phyloP scores from a whole-genome alignment of 53 echinoderm and acorn worm genomes.

The Stichopus horrens region DNA sequence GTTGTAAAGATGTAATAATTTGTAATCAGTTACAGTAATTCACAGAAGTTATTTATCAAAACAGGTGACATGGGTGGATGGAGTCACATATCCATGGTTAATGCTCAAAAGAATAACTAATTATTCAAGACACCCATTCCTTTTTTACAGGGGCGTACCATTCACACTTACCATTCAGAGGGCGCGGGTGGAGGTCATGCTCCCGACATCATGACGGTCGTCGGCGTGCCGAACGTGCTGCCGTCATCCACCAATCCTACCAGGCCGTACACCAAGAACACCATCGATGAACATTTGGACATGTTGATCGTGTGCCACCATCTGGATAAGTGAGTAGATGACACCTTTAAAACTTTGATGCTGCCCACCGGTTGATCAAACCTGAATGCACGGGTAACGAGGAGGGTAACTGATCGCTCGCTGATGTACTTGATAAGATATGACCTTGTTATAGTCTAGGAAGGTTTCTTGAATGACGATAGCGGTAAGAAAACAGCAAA shows the following conservation, averaged over 20 bases:
- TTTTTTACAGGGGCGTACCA: conserved; percentile 62
- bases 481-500: too few relatives aligned
- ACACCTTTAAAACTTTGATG: not conserved
- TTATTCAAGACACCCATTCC: not conserved
- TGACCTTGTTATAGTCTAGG: not conserved
- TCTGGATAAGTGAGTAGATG: conserved; percentile 63
- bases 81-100: too few relatives aligned
- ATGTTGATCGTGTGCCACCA: conserved; percentile 82
- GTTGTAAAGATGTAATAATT: too few relatives aligned
- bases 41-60: too few relatives aligned
- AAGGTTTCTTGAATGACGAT: too few relatives aligned
- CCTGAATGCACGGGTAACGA: not conserved
- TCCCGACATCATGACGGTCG: conserved; percentile 74
- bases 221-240: conserved; percentile 67
- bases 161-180: conserved; percentile 80
- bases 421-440: not conserved
- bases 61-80: too few relatives aligned
- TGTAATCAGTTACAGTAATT: too few relatives aligned
- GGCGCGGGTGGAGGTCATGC: conserved; percentile 82
- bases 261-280: conserved; percentile 70
- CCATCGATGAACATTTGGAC: conserved; percentile 76
- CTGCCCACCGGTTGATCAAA: too few relatives aligned
- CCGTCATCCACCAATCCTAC: conserved; percentile 82
- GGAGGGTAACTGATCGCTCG: not conserved
- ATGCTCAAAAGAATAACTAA: too few relatives aligned